Conservation (phyloP, 2,113 vertebrate genomes). For the Irena cyanogastra region DNA sequence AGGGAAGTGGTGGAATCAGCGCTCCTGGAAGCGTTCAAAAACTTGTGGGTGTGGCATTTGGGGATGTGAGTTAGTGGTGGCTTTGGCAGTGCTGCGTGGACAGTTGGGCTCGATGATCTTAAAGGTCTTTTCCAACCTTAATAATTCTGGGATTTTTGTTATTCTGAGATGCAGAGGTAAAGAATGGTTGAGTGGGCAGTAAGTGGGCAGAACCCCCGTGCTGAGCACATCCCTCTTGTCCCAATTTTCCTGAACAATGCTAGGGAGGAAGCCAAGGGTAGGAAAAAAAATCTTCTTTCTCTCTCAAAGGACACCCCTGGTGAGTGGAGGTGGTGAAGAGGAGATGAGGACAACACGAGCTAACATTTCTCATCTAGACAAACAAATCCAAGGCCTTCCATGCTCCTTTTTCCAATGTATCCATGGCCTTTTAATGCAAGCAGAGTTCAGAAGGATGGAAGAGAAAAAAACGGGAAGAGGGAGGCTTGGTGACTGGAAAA, state of each 20-base stretch:
- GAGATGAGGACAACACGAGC: constrained; percentile 61
- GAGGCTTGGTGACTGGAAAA: neutral
- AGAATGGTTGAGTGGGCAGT: neutral
- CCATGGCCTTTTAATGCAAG: neutral
- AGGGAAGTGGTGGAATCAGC: neutral
- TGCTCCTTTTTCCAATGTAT: neutral
- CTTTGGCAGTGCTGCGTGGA: neutral
- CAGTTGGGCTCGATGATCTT: neutral
- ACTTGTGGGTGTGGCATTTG: neutral
- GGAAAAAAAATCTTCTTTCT: neutral
- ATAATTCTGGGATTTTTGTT: neutral
- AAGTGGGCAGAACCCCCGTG: neutral
- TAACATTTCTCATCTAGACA: constrained; percentile 50
- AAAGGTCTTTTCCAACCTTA: neutral
- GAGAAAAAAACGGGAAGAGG: neutral
- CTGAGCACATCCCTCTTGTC: neutral
- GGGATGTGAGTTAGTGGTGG: neutral
- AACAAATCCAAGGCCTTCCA: neutral
- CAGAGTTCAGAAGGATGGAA: neutral
- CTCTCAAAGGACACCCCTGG: neutral
- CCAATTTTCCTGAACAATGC: neutral
- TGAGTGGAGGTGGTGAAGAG: neutral
- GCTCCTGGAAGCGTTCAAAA: neutral
- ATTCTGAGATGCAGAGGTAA: neutral
- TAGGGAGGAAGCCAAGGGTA: neutral